Evolutionary conservation across 2,113 vertebrate species (phyloP).

Genomic region (Lophura nycthemera): DNA sequence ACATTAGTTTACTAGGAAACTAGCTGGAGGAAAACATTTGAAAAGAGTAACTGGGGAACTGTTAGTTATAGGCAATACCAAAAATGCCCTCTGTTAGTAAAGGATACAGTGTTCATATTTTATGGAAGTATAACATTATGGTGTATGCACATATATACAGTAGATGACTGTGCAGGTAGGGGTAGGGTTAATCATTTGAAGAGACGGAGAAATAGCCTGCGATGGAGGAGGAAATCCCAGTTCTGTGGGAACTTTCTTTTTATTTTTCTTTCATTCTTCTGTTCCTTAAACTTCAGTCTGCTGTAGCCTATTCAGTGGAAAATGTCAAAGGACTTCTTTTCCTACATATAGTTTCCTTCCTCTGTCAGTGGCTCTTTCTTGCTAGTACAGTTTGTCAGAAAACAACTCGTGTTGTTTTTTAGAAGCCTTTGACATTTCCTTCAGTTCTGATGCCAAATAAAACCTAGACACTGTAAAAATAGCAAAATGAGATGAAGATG

Average conservation of each 20-base stretch:
- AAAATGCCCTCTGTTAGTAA: not conserved
- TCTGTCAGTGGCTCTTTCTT: not conserved
- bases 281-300: not conserved
- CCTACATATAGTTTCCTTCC: not conserved
- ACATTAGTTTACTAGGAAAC: not conserved
- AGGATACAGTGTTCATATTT: not conserved
- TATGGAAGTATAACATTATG: not conserved
- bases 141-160: not conserved
- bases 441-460: conserved; percentile 23
- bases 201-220: not conserved
- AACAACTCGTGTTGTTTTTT: conserved; percentile 37
- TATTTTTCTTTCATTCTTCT: not conserved
- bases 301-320: not conserved
- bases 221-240: not conserved
- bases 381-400: conserved; percentile 7
- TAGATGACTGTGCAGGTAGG: not conserved
- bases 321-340: not conserved
- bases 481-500: not conserved
- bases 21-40: not conserved
- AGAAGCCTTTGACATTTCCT: conserved; percentile 39
- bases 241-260: not conserved
- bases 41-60: not conserved
- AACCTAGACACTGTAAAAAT: conserved; percentile 12
- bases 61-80: not conserved
- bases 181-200: not conserved